These are phyloP conservation scores for Acropora yongei DNA, from an alignment of 64 coral and sea anemone species.

Conservation along the genomic window DNA sequence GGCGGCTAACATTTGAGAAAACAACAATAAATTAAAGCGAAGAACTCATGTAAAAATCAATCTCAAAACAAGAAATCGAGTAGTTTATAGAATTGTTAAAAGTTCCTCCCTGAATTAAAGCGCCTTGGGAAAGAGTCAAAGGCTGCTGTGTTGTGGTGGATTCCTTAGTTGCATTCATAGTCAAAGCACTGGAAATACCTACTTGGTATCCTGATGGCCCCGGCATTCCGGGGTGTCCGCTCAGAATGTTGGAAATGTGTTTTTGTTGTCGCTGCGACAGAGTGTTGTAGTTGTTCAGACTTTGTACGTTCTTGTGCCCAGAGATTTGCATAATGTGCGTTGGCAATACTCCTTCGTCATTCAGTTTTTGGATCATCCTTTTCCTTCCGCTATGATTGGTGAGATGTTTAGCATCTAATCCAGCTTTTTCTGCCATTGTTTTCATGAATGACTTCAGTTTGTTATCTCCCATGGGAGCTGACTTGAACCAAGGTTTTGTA, in stretches of 20 bases:
- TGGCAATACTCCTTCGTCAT: slow-evolving; percentile 52
- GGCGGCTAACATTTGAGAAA: too few relatives aligned
- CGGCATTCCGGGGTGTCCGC: slow-evolving; percentile 1
- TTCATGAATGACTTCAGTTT: slow-evolving; percentile 66
- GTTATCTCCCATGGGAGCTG: slow-evolving; percentile 61
- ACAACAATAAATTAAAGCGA: too few relatives aligned
- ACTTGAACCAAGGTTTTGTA: slow-evolving; percentile 61
- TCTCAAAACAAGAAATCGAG: too few relatives aligned
- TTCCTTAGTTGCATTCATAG: too few relatives aligned
- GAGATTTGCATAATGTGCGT: slow-evolving; percentile 70
- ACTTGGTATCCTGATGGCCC: background rate
- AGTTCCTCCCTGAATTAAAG: too few relatives aligned
- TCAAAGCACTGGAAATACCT: too few relatives aligned
- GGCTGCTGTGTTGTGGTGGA: too few relatives aligned
- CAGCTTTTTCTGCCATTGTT: slow-evolving; percentile 59
- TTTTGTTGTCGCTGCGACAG: background rate
- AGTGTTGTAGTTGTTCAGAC: slow-evolving; percentile 41
- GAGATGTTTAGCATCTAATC: slow-evolving; percentile 51
- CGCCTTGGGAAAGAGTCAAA: too few relatives aligned
- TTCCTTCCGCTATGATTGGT: slow-evolving; percentile 64
- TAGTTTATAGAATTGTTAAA: too few relatives aligned
- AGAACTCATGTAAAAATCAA: too few relatives aligned
- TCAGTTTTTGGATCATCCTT: slow-evolving; percentile 52
- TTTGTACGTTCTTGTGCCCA: slow-evolving; percentile 54
- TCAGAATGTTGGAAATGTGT: background rate